A percentile compares a stretch with the other conserved stretches of the same genome.
Evolutionary conservation across 30 jellyfish, hydroid and myxozoan species (phyloP).

Genomic region (Nemopilema nomurai): DNA sequence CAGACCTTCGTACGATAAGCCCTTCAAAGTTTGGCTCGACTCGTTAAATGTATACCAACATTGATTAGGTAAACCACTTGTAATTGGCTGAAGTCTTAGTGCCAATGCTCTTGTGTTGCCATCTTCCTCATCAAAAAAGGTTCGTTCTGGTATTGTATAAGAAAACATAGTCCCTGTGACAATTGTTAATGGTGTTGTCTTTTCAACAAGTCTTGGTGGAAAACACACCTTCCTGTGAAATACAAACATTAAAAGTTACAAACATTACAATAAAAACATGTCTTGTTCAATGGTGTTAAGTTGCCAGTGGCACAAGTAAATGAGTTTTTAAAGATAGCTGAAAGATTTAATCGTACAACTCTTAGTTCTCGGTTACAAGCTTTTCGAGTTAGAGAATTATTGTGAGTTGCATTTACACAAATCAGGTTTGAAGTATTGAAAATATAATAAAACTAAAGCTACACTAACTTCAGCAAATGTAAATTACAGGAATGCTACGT

Average conservation of each 20-base stretch:
- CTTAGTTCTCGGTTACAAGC: too few relatives aligned
- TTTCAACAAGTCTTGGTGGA: background rate
- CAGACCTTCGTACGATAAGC: constrained; percentile 3
- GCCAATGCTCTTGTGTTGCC: constrained; percentile 64
- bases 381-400: too few relatives aligned
- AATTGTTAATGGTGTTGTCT: background rate
- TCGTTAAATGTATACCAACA: constrained; percentile 26
- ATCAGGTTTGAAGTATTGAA: too few relatives aligned
- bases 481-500: too few relatives aligned
- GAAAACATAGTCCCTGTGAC: constrained; percentile 3
- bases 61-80: background rate
- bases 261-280: background rate
- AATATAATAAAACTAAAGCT: too few relatives aligned
- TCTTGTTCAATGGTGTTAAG: too few relatives aligned
- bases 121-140: constrained; percentile 38
- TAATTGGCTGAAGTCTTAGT: constrained; percentile 7
- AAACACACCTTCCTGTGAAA: background rate
- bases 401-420: too few relatives aligned
- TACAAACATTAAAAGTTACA: background rate
- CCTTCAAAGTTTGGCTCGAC: constrained; percentile 11
- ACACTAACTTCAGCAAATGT: too few relatives aligned
- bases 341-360: too few relatives aligned
- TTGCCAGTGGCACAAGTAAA: too few relatives aligned
- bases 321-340: too few relatives aligned
- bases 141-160: constrained; percentile 34